These are phyloP conservation scores for Dolichotis patagonum DNA, from an alignment of 2,113 vertebrate genomes.

Conservation along the genomic window DNA sequence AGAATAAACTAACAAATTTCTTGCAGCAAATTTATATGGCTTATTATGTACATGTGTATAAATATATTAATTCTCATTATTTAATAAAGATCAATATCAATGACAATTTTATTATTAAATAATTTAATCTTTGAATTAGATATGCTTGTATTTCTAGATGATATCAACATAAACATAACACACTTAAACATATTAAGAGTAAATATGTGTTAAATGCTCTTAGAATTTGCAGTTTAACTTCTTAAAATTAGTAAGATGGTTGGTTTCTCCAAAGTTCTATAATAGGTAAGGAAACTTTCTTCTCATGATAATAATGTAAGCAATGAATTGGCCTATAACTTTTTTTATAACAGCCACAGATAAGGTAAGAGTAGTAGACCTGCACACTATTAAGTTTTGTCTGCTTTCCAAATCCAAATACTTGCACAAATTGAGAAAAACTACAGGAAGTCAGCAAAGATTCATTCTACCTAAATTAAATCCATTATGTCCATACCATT, in stretches of 20 bases:
- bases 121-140: neutral
- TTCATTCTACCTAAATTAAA: neutral
- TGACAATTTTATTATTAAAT: neutral
- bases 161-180: neutral
- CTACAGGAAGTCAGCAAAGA: neutral
- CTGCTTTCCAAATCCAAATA: neutral
- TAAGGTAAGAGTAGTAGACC: neutral
- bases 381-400: accelerated
- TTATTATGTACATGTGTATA: neutral
- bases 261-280: neutral
- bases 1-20: neutral
- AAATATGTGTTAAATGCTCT: neutral
- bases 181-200: neutral
- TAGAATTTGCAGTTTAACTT: neutral
- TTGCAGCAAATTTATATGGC: neutral
- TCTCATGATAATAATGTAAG: neutral
- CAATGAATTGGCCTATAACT: neutral
- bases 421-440: neutral
- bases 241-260: neutral
- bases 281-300: neutral
- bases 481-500: neutral
- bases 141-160: neutral
- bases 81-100: neutral
- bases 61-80: neutral
- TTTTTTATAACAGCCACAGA: neutral